Base-by-base conservation (phyloP, 2,797 vertebrate species). In the Artibeus lituratus region DNA sequence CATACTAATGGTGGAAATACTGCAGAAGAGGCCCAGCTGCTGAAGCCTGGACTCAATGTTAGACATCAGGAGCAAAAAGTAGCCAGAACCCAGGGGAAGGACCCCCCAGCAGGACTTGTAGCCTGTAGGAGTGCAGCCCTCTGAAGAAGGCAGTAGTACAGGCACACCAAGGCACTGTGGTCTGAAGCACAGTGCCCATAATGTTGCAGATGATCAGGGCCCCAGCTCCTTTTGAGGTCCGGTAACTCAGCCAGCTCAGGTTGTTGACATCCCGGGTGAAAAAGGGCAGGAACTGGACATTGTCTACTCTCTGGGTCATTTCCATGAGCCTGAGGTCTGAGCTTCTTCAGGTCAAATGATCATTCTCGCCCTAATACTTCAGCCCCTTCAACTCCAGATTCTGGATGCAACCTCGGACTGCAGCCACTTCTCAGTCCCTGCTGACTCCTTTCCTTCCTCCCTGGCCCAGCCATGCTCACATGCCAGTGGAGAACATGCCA, bases 241-340 rank as follows among this genome's bases (percentile, higher is more conserved):
- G 99, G 2, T 99, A 99, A 97, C 99, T 99, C 96, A 99, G 95
- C 99, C 99, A 99, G 72, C 99, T 98, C 73, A 99, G 97, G 98
- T 99, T 99, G 97, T 98, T 98, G 97, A 98, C 91, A 8, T 98
- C 97, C 0, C 98, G 98, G 94, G 98, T 98, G 85, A 98, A 98
- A 96, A 98, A 98, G 24, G 98, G 98, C 97, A 98, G 97, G 95
- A 99, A 99, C 98, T 99, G 99, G 97, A 99, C 98, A 49, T 98
- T 99, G 69, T 99, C 99, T 95, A 99, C 98, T 67, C 98, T 99
- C 97, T 98, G 98, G 88, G 98, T 98, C 8, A 95, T 95, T 95
- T 97, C 96, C 99, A 99, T 99, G 97, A 98, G 97, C 35, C 73
- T 98, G 88, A 98, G 97, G 93, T 98, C 98, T 0, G 98, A 98